Evolutionary conservation across 2,113 vertebrate genomes (phyloP).

Genomic region (Erinaceus europaeus): DNA sequence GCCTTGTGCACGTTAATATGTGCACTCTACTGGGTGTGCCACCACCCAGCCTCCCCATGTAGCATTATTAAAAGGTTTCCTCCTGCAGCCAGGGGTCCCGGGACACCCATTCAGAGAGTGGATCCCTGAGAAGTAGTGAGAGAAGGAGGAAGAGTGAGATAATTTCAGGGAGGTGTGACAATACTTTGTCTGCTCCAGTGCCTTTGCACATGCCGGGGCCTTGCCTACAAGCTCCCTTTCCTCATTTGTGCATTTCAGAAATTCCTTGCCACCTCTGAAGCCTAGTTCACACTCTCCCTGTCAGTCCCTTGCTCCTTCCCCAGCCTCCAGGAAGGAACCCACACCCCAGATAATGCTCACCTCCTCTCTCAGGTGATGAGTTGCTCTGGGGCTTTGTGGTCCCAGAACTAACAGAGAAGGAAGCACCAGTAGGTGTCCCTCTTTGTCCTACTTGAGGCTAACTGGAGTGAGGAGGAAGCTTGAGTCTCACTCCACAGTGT

Average conservation of each 20-base stretch:
- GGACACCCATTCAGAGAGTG: neutral
- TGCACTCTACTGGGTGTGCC: too few relatives aligned
- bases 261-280: neutral
- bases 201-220: neutral
- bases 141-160: accelerated
- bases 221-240: neutral
- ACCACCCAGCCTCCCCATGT: too few relatives aligned
- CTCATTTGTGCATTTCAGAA: neutral
- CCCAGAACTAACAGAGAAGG: neutral
- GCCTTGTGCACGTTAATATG: too few relatives aligned
- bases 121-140: too few relatives aligned
- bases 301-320: too few relatives aligned
- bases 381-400: neutral
- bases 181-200: neutral
- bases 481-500: neutral
- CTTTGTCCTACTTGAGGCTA: neutral
- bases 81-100: neutral
- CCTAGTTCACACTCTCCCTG: neutral
- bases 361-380: accelerated
- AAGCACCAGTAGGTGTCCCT: neutral
- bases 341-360: neutral
- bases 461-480: neutral
- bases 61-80: neutral
- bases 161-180: neutral
- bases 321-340: too few relatives aligned